A percentile compares a stretch with the other conserved stretches of the same genome.
phyloP scores from a whole-genome alignment of 2,113 vertebrate species.

The Thryonomys swinderianus region DNA sequence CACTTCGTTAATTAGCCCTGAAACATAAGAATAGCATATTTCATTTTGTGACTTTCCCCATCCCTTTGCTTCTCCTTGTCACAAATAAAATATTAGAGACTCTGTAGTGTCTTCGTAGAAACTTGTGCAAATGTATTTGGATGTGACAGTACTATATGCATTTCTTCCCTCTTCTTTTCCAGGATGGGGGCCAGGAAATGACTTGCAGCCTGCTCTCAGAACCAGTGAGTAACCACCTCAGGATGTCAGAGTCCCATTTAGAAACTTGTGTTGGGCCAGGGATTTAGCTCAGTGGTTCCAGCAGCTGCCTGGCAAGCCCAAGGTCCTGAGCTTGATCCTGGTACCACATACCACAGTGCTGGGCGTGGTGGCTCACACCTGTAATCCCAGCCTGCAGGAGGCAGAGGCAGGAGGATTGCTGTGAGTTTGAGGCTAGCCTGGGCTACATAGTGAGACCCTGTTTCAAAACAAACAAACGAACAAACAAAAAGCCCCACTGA shows the following conservation, averaged over 20 bases:
- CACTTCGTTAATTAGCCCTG: neutral
- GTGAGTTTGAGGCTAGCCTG: too few relatives aligned
- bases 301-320: too few relatives aligned
- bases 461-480: too few relatives aligned
- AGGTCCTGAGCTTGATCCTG: too few relatives aligned
- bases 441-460: too few relatives aligned
- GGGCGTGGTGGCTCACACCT: too few relatives aligned
- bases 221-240: conserved; percentile 56
- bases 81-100: neutral
- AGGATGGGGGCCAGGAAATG: conserved; percentile 46
- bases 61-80: neutral
- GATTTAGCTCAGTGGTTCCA: too few relatives aligned
- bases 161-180: conserved; percentile 49
- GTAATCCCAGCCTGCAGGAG: too few relatives aligned
- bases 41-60: neutral
- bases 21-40: neutral
- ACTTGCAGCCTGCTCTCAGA: neutral
- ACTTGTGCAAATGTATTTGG: neutral
- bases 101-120: neutral
- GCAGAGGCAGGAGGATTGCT: too few relatives aligned
- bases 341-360: too few relatives aligned
- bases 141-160: neutral
- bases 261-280: neutral
- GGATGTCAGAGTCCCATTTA: neutral
- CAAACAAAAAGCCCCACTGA: too few relatives aligned